These are phyloP conservation scores for Chironomus tentans DNA, from an alignment of 2,888 invertebrate species.

Conservation along the genomic window DNA sequence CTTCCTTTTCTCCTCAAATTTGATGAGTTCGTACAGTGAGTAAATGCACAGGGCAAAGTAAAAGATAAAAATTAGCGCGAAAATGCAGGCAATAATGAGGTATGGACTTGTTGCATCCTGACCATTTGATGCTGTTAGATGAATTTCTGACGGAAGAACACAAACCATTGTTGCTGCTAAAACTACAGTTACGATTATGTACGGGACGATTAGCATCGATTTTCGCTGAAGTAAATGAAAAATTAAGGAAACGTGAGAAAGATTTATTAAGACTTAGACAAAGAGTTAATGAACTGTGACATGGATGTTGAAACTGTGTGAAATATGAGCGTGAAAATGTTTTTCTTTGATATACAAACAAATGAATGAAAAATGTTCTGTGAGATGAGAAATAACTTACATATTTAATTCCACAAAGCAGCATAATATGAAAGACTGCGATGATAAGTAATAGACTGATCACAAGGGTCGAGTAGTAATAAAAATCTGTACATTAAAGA, in stretches of 20 bases:
- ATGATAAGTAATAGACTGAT: not conserved
- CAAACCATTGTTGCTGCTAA: not conserved
- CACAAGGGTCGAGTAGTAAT: not conserved
- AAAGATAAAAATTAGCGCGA: not conserved
- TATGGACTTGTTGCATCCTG: too few species aligned
- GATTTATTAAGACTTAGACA: not conserved
- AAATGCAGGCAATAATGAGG: not conserved
- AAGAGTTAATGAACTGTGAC: not conserved
- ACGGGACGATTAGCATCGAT: not conserved
- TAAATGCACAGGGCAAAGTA: slow-evolving; percentile 8
- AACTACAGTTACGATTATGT: not conserved
- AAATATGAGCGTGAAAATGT: not conserved
- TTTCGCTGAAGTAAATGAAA: not conserved
- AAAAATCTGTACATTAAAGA: not conserved
- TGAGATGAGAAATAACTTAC: not conserved
- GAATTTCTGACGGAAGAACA: not conserved
- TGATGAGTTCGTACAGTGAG: not conserved
- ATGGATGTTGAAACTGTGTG: not conserved
- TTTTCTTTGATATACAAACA: not conserved
- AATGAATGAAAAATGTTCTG: too few species aligned
- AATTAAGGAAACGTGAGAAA: not conserved
- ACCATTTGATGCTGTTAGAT: not conserved
- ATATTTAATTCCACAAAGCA: slow-evolving; percentile 6
- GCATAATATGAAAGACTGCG: not conserved
- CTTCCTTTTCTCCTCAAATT: slow-evolving; percentile 2